Evolutionary conservation across 2,888 invertebrate genomes (phyloP), one percentile per base, ranked within the genome.

Genomic region (Zygogramma bicolorata): DNA sequence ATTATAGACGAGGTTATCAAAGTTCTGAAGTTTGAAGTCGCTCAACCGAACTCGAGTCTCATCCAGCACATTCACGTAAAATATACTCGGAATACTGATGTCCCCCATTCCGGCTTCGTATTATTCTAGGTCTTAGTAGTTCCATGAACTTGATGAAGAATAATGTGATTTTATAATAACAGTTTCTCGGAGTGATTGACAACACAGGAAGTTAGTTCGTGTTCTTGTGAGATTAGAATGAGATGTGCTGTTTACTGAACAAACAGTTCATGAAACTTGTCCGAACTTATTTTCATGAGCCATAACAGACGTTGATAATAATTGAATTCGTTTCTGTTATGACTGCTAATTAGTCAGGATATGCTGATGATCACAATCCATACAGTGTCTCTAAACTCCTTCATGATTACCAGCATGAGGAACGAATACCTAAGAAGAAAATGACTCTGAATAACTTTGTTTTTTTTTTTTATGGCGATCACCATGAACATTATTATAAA

Each of bases 21-120:
- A 62, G 22, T 62, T 62, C 25, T n/a, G 18, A 22, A 42, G 25
- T 62, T 61, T 40, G 38, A 27, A 42, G 27, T 38, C 15, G 22
- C 62, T 42, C 62, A 42, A 25, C 15, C 40, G 7, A 27, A n/a
- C 15, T 18, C 18, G 42, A 62, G 62, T 27, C 22, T 42, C 40
- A 27, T 25, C 25, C 22, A 62, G 42, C 42, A 62, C 27, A 62
- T 62, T 42, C 62, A 42, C 20, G 27, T 42, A 42, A 42, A 62
- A 62, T 42, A 42, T 38, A 13, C 15, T 7, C 62, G 42, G 62
- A 62, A 62, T 62, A 62, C 42, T 62, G 22, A 62, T 62, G 29
- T 34, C 20, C 13, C 15, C 40, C 13, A 42, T 27, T 20, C n/a
- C 1, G 15, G 27, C 6, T 25, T 27, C 18, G 20, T 27, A 20